Percentiles rank a stretch among this genome's conserved stretches.
Evolutionary conservation across 2,113 vertebrate species (phyloP).

Genomic region (Lophochroa leadbeateri): DNA sequence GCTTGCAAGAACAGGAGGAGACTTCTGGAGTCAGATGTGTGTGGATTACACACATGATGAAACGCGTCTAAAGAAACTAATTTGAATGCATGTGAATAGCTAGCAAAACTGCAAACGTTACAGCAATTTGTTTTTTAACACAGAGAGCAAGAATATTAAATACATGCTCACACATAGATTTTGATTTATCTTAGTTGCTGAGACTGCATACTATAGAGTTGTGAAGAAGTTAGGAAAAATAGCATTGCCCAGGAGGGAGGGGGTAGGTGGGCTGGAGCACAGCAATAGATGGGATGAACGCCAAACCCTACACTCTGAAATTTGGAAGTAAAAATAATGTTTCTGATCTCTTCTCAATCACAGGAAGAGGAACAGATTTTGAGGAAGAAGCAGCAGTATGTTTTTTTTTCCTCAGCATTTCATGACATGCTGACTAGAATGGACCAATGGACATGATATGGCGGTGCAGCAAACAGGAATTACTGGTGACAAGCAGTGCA

Average conservation of each 20-base stretch:
- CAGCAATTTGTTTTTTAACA: background rate
- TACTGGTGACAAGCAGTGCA: background rate
- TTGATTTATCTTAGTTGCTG: background rate
- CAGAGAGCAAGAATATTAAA: background rate
- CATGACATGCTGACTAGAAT: background rate
- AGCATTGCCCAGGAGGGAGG: rapidly evolving
- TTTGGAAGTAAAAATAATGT: background rate
- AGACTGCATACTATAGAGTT: background rate
- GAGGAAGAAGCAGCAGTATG: background rate
- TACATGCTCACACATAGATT: background rate
- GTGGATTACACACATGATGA: background rate
- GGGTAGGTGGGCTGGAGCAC: rapidly evolving
- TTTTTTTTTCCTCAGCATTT: background rate
- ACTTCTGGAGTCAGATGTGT: background rate
- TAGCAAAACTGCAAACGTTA: background rate
- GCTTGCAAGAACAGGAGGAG: background rate
- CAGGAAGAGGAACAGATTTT: background rate
- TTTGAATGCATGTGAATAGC: background rate
- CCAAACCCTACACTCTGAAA: background rate
- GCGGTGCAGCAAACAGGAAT: background rate
- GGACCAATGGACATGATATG: background rate
- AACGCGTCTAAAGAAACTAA: background rate
- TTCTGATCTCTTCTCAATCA: background rate
- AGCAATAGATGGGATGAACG: background rate
- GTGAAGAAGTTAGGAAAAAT: background rate